These are phyloP conservation scores for Melanotus villosus DNA, from an alignment of 2,888 invertebrate genomes.

Conservation along the genomic window DNA sequence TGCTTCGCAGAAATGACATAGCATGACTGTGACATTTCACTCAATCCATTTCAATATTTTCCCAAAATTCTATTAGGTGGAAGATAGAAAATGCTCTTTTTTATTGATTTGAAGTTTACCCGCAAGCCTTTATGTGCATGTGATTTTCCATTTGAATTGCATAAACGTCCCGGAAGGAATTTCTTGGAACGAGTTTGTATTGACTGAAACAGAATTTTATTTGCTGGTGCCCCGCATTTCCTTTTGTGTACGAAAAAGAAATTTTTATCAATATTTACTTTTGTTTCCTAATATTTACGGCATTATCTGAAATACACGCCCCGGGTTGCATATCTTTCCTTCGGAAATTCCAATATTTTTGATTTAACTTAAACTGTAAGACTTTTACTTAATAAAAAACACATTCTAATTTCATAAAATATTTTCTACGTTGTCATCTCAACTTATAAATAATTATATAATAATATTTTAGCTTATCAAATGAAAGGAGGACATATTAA, in stretches of 20 bases:
- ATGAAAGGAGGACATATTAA: neutral
- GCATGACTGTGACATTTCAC: conserved; percentile 41
- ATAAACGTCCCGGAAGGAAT: conserved; percentile 15
- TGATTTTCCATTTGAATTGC: conserved; percentile 28
- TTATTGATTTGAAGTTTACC: conserved; percentile 30
- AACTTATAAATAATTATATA: no score
- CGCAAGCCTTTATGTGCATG: conserved; percentile 10
- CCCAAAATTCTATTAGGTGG: conserved; percentile 32
- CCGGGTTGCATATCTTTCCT: no score
- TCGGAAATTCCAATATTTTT: no score
- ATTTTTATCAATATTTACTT: neutral
- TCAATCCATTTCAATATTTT: conserved; percentile 40
- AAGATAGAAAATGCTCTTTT: conserved; percentile 27
- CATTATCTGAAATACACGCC: no score
- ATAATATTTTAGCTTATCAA: no score
- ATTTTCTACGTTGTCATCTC: no score
- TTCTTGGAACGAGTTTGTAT: neutral
- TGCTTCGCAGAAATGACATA: conserved; percentile 19
- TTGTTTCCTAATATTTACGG: no score
- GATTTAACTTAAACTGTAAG: no score
- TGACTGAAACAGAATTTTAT: neutral
- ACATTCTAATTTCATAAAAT: no score
- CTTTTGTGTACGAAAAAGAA: neutral
- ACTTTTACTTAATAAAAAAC: no score
- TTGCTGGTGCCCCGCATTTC: neutral